Conservation (phyloP, 2,797 vertebrate genomes). For the Zenarchopterus dispar region DNA sequence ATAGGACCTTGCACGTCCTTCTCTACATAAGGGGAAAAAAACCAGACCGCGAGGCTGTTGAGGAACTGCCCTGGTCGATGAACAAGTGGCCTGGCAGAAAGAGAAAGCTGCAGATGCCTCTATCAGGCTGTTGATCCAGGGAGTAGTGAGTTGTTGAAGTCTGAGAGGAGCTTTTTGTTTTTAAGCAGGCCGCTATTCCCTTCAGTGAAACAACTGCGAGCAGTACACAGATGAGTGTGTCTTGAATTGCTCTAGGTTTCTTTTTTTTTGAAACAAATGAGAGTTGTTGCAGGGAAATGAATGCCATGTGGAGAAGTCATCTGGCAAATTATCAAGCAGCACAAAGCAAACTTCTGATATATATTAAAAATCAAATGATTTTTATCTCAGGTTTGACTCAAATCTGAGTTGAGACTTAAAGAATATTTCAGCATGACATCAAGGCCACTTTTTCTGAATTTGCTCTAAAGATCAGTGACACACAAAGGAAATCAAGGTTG, state of each 20-base stretch:
- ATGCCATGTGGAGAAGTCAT: too few relatives aligned
- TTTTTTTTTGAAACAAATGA: slow-evolving; percentile 1
- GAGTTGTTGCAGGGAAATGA: too few relatives aligned
- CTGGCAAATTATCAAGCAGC: too few relatives aligned
- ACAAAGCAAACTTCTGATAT: too few relatives aligned
- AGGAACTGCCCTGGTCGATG: slow-evolving; percentile 56
- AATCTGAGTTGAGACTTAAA: slow-evolving; percentile 14
- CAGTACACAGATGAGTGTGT: slow-evolving; percentile 13
- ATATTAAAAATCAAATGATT: slow-evolving; percentile 1
- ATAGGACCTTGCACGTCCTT: slow-evolving; percentile 97
- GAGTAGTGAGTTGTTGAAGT: background rate
- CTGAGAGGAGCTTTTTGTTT: background rate
- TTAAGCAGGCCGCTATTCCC: background rate
- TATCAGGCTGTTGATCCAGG: slow-evolving; percentile 1
- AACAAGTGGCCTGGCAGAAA: slow-evolving; percentile 30
- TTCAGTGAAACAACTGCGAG: slow-evolving; percentile 27
- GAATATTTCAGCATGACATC: slow-evolving; percentile 6
- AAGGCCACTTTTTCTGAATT: slow-evolving; percentile 2
- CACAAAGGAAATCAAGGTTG: slow-evolving; percentile 31
- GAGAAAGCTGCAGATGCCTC: slow-evolving; percentile 15
- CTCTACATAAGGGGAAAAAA: slow-evolving; percentile 94
- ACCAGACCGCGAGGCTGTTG: slow-evolving; percentile 86
- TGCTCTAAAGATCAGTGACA: slow-evolving; percentile 4
- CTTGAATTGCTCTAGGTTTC: background rate
- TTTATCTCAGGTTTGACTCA: slow-evolving; percentile 1